Conservation (phyloP, 2,113 vertebrate species). For the Phainopepla nitens region DNA sequence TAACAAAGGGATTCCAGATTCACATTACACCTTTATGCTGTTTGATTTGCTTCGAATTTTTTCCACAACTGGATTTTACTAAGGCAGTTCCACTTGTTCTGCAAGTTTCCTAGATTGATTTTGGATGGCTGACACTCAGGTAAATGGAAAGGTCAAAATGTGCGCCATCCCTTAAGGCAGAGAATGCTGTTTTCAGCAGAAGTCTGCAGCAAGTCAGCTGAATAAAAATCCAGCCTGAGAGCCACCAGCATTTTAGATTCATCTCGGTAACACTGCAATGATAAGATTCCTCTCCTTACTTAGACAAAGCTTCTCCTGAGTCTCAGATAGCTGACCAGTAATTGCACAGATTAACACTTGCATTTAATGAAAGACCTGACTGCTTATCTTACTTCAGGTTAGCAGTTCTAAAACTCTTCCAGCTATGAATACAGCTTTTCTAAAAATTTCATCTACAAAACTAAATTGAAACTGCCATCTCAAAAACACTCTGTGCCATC, state of each 20-base stretch:
- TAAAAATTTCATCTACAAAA: neutral
- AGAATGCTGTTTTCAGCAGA: slow-evolving; percentile 50
- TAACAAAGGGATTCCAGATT: neutral
- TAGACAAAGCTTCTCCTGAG: slow-evolving; percentile 19
- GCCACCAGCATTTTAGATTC: neutral
- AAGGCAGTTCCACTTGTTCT: neutral
- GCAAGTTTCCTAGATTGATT: slow-evolving; percentile 4
- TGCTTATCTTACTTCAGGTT: neutral
- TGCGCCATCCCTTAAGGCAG: neutral
- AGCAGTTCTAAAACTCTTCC: neutral
- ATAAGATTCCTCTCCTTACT: slow-evolving; percentile 44
- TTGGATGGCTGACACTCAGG: neutral
- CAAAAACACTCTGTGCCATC: neutral
- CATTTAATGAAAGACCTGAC: neutral
- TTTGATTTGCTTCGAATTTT: neutral
- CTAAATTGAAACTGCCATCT: neutral
- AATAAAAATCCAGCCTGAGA: neutral
- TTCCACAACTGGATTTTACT: neutral
- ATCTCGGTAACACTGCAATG: neutral
- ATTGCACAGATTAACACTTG: slow-evolving; percentile 22
- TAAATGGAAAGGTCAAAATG: slow-evolving; percentile 46
- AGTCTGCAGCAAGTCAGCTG: neutral
- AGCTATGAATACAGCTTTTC: neutral
- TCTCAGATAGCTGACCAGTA: slow-evolving; percentile 13
- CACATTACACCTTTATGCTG: neutral